Evolutionary conservation across 2,113 vertebrate species (phyloP).

Genomic region (Forbesichthys agassizii): DNA sequence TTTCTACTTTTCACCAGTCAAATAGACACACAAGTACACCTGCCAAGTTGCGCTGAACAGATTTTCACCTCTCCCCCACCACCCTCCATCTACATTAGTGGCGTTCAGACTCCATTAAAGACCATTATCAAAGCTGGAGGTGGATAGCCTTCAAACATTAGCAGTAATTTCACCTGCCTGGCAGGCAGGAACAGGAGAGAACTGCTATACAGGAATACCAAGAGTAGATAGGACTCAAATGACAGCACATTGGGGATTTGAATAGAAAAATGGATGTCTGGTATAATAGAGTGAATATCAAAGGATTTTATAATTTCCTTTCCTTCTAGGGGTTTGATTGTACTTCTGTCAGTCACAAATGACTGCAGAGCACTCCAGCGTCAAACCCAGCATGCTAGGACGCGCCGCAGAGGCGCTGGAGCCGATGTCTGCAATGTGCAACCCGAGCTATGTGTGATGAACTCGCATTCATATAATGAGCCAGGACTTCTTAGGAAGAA

Average conservation of each 20-base stretch:
- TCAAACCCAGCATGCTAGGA: background rate
- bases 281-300: background rate
- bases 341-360: background rate
- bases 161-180: slow-evolving; percentile 39
- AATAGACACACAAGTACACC: slow-evolving; percentile 10
- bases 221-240: background rate
- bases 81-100: slow-evolving; percentile 26
- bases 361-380: background rate
- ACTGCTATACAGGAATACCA: background rate
- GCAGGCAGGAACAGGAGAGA: background rate
- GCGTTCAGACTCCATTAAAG: slow-evolving; percentile 50
- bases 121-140: slow-evolving; percentile 51
- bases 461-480: too few species aligned
- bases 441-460: too few species aligned
- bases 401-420: background rate
- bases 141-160: slow-evolving; percentile 26
- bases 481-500: too few species aligned
- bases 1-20: background rate
- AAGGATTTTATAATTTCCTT: slow-evolving; percentile 2
- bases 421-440: background rate
- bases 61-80: slow-evolving; percentile 16
- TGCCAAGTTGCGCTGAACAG: slow-evolving; percentile 32
- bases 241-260: background rate
- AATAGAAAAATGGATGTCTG: background rate
- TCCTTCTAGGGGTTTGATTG: too few species aligned